Conservation (phyloP, 2,797 vertebrate species). For the Triplophysa bombifrons region DNA sequence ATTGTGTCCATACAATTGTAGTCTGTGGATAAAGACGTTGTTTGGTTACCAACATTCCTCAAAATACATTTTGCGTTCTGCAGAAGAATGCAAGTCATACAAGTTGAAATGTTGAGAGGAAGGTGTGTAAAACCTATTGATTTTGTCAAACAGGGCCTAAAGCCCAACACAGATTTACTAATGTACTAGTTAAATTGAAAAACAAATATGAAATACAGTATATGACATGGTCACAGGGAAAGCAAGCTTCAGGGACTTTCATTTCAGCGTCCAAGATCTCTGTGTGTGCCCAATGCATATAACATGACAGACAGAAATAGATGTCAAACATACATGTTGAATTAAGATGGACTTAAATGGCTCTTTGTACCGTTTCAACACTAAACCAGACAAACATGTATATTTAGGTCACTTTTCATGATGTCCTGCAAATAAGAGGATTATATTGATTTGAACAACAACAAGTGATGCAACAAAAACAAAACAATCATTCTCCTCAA, state of each 20-base stretch:
- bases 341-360: background rate
- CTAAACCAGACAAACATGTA: background rate
- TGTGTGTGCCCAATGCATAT: conserved; percentile 5
- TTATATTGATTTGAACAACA: conserved; percentile 35
- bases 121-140: too few species aligned
- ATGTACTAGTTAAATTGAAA: too few species aligned
- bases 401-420: conserved; percentile 58
- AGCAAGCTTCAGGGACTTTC: background rate
- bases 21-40: too few species aligned
- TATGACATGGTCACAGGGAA: conserved; percentile 8
- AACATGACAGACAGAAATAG: conserved; percentile 26
- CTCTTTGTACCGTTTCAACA: background rate
- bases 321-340: conserved; percentile 2
- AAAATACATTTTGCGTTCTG: too few species aligned
- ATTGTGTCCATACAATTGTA: too few species aligned
- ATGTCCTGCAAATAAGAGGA: conserved; percentile 54
- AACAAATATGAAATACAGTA: background rate
- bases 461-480: conserved; percentile 20
- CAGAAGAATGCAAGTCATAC: too few species aligned
- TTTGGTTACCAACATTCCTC: too few species aligned
- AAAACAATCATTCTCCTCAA: conserved; percentile 1
- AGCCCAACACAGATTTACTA: too few species aligned
- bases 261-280: background rate
- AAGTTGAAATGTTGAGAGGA: too few species aligned
- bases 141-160: too few species aligned